phyloP scores from a whole-genome alignment of 2,113 vertebrate species.

The Chinchilla lanigera region DNA sequence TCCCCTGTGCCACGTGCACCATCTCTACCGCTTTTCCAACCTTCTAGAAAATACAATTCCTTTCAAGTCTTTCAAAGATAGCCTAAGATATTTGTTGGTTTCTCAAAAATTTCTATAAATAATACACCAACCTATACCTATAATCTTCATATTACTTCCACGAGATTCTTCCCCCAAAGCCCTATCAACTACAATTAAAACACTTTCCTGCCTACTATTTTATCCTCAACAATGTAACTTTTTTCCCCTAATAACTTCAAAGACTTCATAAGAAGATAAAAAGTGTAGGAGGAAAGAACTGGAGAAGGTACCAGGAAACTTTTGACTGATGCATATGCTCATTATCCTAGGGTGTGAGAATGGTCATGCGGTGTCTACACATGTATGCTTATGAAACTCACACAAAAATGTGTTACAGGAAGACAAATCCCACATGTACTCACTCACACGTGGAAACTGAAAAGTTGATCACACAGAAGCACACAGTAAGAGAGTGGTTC shows the following conservation, averaged over 20 bases:
- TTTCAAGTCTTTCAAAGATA: not conserved
- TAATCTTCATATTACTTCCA: not conserved
- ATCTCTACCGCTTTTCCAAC: not conserved
- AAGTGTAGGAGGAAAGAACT: not conserved
- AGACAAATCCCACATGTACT: not conserved
- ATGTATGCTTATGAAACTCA: not conserved
- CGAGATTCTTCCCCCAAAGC: not conserved
- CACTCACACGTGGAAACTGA: not conserved
- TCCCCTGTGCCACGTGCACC: not conserved
- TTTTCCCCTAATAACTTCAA: not conserved
- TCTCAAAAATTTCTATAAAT: slow-evolving; percentile 31
- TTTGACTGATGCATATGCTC: fast-evolving
- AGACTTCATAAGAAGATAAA: not conserved
- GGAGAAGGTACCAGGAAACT: not conserved
- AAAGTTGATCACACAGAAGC: not conserved
- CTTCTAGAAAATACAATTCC: not conserved
- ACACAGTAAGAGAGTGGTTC: no score
- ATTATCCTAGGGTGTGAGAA: fast-evolving
- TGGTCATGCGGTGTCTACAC: fast-evolving
- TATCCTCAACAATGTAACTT: not conserved
- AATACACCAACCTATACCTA: not conserved
- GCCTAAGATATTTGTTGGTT: not conserved
- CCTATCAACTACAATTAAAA: not conserved
- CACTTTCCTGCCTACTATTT: not conserved
- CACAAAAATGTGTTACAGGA: not conserved